Base-by-base conservation (phyloP, 2,888 invertebrate genomes). In the Sarcophaga caerulescens region DNA sequence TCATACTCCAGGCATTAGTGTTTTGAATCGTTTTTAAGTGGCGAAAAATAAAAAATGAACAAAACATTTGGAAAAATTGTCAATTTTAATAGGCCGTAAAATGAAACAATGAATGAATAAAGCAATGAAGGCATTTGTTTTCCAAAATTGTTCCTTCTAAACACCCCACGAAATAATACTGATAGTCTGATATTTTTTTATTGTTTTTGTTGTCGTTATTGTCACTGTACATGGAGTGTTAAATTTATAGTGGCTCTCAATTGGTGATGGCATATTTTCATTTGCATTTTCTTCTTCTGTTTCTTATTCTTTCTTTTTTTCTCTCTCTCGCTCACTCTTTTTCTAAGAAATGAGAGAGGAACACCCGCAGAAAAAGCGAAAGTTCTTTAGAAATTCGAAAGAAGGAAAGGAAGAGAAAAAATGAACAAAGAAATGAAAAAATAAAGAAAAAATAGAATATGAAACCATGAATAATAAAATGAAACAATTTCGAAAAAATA, bases 241-340 rank as follows among this genome's bases (percentile, higher is more conserved):
- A 78, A 86, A 84, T 81, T 86, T 75, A 84, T 81, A 84, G 80
- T 78, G 81, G 1, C 35, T 73, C 80, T 78, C 78, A 81, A 84
- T 86, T 86, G 86, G 71, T 84, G 84, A 86, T 84, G 86, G 69
- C 80, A 84, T 76, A 84, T 86, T 84, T 86, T 82, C 60, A 84
- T 86, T 84, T 86, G 80, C 60, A 59, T 68, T 77, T 70, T 69
- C 59, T 74, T 69, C 47, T 59, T 63, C 44, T 21, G 11, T 14
- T 57, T 65, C 19, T 63, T 44, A 19, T 66, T 60, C 47, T n/a
- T 47, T 35, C 4, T 25, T 68, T 44, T 62, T 19, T 60, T n/a
- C n/a, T n/a, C n/a, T n/a, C n/a, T n/a, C n/a, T n/a, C n/a, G n/a
- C n/a, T n/a, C n/a, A n/a, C n/a, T n/a, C 25, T 73, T 69, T 69